Evolutionary conservation across 2,888 invertebrate species (phyloP).

Genomic region (Ecliptopera silaceata): DNA sequence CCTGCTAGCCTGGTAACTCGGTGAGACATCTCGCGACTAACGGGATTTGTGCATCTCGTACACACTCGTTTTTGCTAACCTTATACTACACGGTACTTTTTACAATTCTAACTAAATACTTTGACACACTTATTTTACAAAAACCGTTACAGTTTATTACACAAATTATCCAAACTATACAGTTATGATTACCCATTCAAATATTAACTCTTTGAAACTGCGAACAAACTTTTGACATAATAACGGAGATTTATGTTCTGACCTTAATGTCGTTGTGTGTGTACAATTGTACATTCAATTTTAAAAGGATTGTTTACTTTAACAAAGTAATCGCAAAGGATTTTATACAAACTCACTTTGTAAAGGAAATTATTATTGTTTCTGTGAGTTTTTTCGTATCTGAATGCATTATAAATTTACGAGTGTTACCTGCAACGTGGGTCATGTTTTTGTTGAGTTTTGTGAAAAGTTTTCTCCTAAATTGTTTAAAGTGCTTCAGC

Average conservation of each 20-base stretch:
- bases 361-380: background rate
- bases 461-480: constrained; percentile 20
- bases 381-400: background rate
- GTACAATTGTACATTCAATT: background rate
- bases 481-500: constrained; percentile 5
- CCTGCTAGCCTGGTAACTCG: constrained; percentile 53
- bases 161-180: constrained; percentile 21
- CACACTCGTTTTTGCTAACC: constrained; percentile 37
- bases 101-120: constrained; percentile 33
- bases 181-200: constrained; percentile 23
- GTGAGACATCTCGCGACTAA: constrained; percentile 53
- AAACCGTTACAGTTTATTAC: constrained; percentile 26
- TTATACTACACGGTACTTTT: constrained; percentile 24
- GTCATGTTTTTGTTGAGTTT: constrained; percentile 18
- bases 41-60: constrained; percentile 55
- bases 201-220: constrained; percentile 27
- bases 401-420: background rate
- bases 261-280: constrained; percentile 9
- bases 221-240: constrained; percentile 29
- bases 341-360: background rate
- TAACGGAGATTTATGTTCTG: constrained; percentile 28
- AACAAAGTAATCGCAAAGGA: background rate
- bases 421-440: no score
- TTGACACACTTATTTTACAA: constrained; percentile 42
- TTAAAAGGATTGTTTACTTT: background rate